Evolutionary conservation across 2,797 vertebrate genomes (phyloP).

Genomic region (Cercopithecus petaurista): DNA sequence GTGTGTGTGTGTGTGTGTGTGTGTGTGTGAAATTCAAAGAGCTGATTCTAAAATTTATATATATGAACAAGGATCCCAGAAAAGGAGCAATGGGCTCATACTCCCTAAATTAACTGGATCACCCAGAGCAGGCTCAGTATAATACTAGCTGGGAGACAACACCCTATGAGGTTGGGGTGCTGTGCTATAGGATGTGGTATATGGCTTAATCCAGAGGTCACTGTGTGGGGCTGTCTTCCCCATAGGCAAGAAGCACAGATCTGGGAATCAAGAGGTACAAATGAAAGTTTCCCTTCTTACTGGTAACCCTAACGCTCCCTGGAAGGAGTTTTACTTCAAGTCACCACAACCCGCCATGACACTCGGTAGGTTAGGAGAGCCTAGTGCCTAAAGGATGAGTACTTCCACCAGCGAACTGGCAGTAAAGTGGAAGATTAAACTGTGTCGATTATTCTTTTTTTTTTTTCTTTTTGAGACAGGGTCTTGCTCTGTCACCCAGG

Average conservation of each 20-base stretch:
- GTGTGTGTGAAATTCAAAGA: not conserved
- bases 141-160: not conserved
- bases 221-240: not conserved
- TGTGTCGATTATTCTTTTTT: too few species aligned
- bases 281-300: not conserved
- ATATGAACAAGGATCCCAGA: not conserved
- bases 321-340: not conserved
- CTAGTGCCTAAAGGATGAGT: not conserved
- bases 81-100: not conserved
- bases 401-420: not conserved
- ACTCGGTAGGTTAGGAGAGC: not conserved
- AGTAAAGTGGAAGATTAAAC: not conserved
- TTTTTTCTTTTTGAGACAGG: too few species aligned
- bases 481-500: too few species aligned
- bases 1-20: not conserved
- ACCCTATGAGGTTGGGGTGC: not conserved
- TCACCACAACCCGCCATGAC: not conserved
- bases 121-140: not conserved
- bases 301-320: not conserved
- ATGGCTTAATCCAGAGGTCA: not conserved
- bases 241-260: not conserved
- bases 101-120: not conserved
- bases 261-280: not conserved
- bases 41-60: not conserved
- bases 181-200: too few species aligned